These are phyloP conservation scores for Eupsilia transversa DNA, from an alignment of 2,888 invertebrate species.

Conservation along the genomic window DNA sequence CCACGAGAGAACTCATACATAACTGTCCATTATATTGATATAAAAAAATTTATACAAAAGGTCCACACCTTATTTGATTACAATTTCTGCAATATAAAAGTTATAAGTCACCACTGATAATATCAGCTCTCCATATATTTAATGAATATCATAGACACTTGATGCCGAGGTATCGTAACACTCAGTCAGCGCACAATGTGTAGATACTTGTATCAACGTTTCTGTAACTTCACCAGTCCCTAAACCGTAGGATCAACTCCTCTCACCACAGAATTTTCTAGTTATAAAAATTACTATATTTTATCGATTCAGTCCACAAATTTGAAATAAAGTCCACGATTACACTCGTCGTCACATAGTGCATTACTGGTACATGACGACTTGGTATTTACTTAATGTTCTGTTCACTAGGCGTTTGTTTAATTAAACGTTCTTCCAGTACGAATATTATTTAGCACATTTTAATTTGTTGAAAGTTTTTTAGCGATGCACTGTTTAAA, in stretches of 20 bases:
- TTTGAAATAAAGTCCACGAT: constrained; percentile 90
- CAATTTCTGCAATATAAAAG: constrained; percentile 87
- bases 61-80: constrained; percentile 88
- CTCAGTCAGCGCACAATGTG: constrained; percentile 80
- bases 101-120: constrained; percentile 83
- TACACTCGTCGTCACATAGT: constrained; percentile 82
- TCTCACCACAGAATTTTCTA: constrained; percentile 90
- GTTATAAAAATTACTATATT: constrained; percentile 89
- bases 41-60: constrained; percentile 89
- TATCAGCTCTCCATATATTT: constrained; percentile 74
- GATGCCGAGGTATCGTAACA: constrained; percentile 78
- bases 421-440: constrained; percentile 88
- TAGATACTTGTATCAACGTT: constrained; percentile 78
- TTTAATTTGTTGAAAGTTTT: constrained; percentile 89
- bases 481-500: constrained; percentile 90
- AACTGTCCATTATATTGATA: constrained; percentile 82
- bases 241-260: constrained; percentile 87
- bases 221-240: constrained; percentile 83
- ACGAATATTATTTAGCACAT: constrained; percentile 89
- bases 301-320: constrained; percentile 89
- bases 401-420: constrained; percentile 89
- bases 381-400: constrained; percentile 84
- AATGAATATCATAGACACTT: constrained; percentile 76
- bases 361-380: constrained; percentile 78
- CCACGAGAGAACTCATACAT: constrained; percentile 87